Percentiles rank a stretch among this genome's conserved stretches.
phyloP scores from a whole-genome alignment of 2,113 vertebrate species.

The Montifringilla adamsi region DNA sequence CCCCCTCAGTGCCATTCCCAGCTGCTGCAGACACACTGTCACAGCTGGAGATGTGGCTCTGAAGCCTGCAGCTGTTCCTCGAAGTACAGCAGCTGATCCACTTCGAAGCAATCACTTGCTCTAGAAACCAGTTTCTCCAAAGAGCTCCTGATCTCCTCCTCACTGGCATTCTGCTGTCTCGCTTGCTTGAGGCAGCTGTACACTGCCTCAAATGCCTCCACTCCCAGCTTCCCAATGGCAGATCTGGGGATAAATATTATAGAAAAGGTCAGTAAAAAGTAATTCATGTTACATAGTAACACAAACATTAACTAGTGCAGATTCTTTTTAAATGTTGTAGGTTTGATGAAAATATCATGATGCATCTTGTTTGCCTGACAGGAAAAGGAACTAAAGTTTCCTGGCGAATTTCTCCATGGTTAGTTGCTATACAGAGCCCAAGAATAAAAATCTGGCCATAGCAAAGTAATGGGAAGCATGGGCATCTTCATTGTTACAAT shows the following conservation, averaged over 20 bases:
- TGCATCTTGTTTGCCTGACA: not conserved
- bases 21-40: not conserved
- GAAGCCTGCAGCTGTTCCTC: slow-evolving; percentile 74
- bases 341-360: not conserved
- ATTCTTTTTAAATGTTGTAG: not conserved
- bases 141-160: slow-evolving; percentile 57
- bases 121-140: slow-evolving; percentile 67
- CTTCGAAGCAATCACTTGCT: slow-evolving; percentile 76
- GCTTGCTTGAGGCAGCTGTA: slow-evolving; percentile 77
- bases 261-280: not conserved
- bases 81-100: slow-evolving; percentile 84
- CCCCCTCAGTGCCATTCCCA: not conserved
- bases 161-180: slow-evolving; percentile 52
- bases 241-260: slow-evolving; percentile 60
- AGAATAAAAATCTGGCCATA: not conserved
- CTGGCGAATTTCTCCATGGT: not conserved
- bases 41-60: not conserved
- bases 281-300: not conserved
- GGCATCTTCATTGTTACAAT: rapidly evolving
- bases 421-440: not conserved
- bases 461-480: not conserved
- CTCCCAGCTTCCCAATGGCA: slow-evolving; percentile 74
- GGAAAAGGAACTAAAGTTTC: not conserved
- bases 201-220: slow-evolving; percentile 70
- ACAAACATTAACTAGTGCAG: not conserved